Percentiles rank a stretch among this genome's conserved stretches.
Conservation (phyloP, 2,113 vertebrate species). For the Campylomormyrus tamandua region DNA sequence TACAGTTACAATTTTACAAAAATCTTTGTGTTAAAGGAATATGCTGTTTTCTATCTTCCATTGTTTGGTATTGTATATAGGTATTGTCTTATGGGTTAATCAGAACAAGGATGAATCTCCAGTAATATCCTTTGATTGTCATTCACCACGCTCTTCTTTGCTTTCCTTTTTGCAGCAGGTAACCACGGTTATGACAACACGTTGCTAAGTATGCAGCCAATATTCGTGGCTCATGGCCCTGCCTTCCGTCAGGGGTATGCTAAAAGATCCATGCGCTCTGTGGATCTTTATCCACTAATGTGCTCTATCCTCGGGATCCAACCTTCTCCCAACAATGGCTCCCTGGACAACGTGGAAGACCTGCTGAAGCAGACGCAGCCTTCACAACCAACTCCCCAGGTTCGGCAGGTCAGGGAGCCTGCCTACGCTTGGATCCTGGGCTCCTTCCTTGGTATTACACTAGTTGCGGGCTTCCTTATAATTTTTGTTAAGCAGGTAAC, state of each 20-base stretch:
- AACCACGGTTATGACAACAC: slow-evolving; percentile 86
- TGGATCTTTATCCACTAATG: slow-evolving; percentile 83
- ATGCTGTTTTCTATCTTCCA: not conserved
- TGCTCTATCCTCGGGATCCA: slow-evolving; percentile 72
- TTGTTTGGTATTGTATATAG: not conserved
- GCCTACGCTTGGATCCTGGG: slow-evolving; percentile 64
- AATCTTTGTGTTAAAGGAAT: not conserved
- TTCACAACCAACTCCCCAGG: slow-evolving; percentile 19
- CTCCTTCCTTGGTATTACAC: slow-evolving; percentile 60
- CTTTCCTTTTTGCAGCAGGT: slow-evolving; percentile 60
- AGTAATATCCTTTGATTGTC: not conserved
- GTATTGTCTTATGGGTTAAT: not conserved
- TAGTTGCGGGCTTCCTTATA: slow-evolving; percentile 72
- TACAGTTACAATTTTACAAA: not conserved
- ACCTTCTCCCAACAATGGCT: slow-evolving; percentile 77
- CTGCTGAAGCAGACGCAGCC: slow-evolving; percentile 52
- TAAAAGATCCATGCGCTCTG: slow-evolving; percentile 67
- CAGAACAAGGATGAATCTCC: not conserved
- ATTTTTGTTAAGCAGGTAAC: slow-evolving; percentile 70
- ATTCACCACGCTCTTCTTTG: not conserved
- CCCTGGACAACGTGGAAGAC: slow-evolving; percentile 64
- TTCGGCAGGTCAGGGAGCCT: slow-evolving; percentile 29
- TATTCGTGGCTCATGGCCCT: slow-evolving; percentile 81
- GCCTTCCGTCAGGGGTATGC: slow-evolving; percentile 71
- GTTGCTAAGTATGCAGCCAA: slow-evolving; percentile 78